Base-by-base conservation (phyloP, 2,888 invertebrate species). In the Apotomis capreana region DNA sequence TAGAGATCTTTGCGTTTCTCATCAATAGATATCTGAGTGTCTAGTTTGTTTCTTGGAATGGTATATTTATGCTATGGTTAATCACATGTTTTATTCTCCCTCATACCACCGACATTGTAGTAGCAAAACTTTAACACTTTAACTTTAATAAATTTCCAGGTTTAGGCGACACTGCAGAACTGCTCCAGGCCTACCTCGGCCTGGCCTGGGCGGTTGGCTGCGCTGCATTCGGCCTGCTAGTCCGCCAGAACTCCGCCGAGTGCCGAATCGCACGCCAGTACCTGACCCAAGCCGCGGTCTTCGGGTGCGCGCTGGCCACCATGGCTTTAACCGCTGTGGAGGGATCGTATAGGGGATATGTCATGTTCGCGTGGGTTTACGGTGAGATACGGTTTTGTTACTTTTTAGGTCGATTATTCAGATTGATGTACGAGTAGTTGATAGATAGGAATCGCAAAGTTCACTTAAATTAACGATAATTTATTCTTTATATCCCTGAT, bases 191-290 rank as follows among this genome's bases (percentile, higher is more conserved):
- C 60, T 96, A 96, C 86, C 93, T 97, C 61, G 97, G 97, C 3
- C 88, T 97, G 5, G 97, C 97, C 0, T 97, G 97, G 96, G 95
- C 96, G 0, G 94, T 97, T 0, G 97, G 98, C 2, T 97, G 97
- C 81, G 95, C 95, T 4, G 95, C 96, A 0, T 97, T 97, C 83
- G 97, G 97, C 49, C 94, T 96, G 70, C 93, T 98, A 65, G 96
- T 97, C n/a, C 95, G 97, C 3, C 96, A 96, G 84, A 96, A 96
- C 83, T 96, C 96, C 58, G 96, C 96, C 13, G 97, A 97, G 84
- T 98, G 97, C 85, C 94, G 97, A 63, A 97, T 98, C 71, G 97
- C 97, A 0, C 94, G 97, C 67, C 97, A 97, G 86, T 97, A 97
- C 87, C 94, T 98, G 57, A 97, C 96, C 68, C 96, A 97, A 85